These are phyloP conservation scores for Ectemnius continuus DNA, from an alignment of 2,888 invertebrate genomes.

Conservation along the genomic window DNA sequence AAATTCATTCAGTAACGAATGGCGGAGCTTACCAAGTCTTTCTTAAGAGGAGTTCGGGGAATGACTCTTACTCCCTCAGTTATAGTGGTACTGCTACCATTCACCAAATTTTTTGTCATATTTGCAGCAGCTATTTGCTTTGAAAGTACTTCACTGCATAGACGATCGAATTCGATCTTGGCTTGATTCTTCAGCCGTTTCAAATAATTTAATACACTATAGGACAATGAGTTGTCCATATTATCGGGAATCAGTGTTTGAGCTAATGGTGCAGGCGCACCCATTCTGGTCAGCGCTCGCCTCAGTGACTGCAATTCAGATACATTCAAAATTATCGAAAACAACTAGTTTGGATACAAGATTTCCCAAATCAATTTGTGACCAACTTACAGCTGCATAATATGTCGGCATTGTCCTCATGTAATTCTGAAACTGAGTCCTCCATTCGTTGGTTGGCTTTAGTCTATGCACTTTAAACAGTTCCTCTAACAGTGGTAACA, in stretches of 20 bases:
- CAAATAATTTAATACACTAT: constrained; percentile 95
- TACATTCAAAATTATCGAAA: background rate
- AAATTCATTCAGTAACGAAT: background rate
- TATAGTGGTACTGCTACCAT: constrained; percentile 78
- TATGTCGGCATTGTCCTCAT: constrained; percentile 98
- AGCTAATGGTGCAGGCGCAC: constrained; percentile 89
- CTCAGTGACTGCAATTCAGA: constrained; percentile 86
- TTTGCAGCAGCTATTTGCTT: constrained; percentile 79
- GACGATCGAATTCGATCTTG: constrained; percentile 92
- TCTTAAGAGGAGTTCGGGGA: constrained; percentile 85
- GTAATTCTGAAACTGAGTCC: constrained; percentile 95
- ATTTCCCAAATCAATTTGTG: background rate
- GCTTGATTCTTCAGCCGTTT: constrained; percentile 97
- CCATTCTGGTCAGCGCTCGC: constrained; percentile 94
- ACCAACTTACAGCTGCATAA: constrained; percentile 86
- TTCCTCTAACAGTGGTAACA: constrained; percentile 95
- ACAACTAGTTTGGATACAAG: background rate
- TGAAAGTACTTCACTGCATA: constrained; percentile 89
- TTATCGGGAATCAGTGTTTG: constrained; percentile 94
- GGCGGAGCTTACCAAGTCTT: constrained; percentile 83
- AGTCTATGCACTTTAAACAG: constrained; percentile 94
- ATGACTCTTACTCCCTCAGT: constrained; percentile 88
- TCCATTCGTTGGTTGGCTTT: constrained; percentile 96
- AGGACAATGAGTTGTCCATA: constrained; percentile 94
- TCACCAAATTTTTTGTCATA: constrained; percentile 70